Evolutionary conservation across 2,888 invertebrate genomes (phyloP), one percentile per base, ranked within the genome.

Genomic region (Baronia brevicornis): DNA sequence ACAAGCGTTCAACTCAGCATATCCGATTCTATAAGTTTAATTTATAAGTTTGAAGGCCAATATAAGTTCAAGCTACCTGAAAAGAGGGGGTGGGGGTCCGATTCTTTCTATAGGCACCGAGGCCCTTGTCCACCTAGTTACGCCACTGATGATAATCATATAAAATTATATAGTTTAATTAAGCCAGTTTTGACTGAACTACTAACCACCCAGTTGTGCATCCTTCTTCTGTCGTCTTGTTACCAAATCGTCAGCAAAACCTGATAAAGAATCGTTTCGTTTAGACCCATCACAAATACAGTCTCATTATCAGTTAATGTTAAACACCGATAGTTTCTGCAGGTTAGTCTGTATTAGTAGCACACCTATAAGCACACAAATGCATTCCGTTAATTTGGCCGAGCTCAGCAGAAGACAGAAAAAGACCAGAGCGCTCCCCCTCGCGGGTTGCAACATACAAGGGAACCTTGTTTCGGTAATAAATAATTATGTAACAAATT

Each of bases 161-260:
- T n/a, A n/a, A n/a, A n/a, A n/a, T n/a, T n/a, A n/a, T n/a, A n/a
- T n/a, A n/a, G n/a, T n/a, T n/a, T n/a, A n/a, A n/a, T n/a, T n/a
- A n/a, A n/a, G n/a, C n/a, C n/a, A n/a, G n/a, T n/a, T n/a, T n/a
- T n/a, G n/a, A n/a, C n/a, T 12, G 8, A 9, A 1, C 7, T 29
- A 66, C 75, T 63, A 39, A 84, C 85, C 84, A 60, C 85, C 85
- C 44, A 85, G 65, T 62, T 78, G 84, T 47, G 84, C 78, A 61
- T 85, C 80, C 57, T 85, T 85, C 54, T 85, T 85, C 48, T 82
- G 84, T 64, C 85, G 69, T 62, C 84, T 71, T 13, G 82, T 84
- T 43, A 85, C 85, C 54, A 82, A 60, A 59, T 85, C 85, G 53
- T 85, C 85, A 53, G 82, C 82, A 73, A 84, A 82, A 65, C 85